Percentiles rank a stretch among this genome's conserved stretches.
Conservation (phyloP, 2,113 vertebrate genomes). For the Spheniscus mendiculus region DNA sequence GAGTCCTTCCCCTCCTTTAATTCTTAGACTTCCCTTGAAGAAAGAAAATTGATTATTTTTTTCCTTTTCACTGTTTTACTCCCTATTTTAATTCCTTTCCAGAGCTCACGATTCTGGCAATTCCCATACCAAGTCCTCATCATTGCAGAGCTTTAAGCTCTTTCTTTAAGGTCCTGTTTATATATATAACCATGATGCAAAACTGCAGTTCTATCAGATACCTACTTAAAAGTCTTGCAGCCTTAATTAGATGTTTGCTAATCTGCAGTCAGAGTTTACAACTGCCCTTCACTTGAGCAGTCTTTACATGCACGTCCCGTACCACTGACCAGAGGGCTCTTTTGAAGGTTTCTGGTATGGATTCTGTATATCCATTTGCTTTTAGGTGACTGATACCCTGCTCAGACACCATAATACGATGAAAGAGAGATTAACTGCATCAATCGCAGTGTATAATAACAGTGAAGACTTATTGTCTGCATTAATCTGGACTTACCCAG, state of each 20-base stretch:
- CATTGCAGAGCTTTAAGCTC: background rate
- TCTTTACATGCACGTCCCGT: fast-evolving
- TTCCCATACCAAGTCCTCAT: background rate
- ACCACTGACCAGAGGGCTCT: background rate
- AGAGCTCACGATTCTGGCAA: background rate
- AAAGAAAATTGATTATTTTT: background rate
- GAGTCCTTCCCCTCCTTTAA: background rate
- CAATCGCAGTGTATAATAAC: background rate
- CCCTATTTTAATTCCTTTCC: background rate
- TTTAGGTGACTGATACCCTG: background rate
- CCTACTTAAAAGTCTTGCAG: background rate
- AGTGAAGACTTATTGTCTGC: background rate
- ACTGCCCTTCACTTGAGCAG: background rate
- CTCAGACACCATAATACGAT: fast-evolving
- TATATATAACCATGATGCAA: background rate
- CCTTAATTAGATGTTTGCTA: background rate
- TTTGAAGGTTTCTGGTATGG: background rate
- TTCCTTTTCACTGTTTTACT: background rate
- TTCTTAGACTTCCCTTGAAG: background rate
- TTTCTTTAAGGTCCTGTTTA: background rate
- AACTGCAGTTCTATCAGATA: background rate
- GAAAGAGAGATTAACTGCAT: background rate
- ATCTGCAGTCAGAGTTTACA: background rate
- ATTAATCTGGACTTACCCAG: background rate
- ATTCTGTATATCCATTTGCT: background rate